Evolutionary conservation across 2,113 vertebrate species (phyloP).

Genomic region (Heterotilapia buettikoferi): DNA sequence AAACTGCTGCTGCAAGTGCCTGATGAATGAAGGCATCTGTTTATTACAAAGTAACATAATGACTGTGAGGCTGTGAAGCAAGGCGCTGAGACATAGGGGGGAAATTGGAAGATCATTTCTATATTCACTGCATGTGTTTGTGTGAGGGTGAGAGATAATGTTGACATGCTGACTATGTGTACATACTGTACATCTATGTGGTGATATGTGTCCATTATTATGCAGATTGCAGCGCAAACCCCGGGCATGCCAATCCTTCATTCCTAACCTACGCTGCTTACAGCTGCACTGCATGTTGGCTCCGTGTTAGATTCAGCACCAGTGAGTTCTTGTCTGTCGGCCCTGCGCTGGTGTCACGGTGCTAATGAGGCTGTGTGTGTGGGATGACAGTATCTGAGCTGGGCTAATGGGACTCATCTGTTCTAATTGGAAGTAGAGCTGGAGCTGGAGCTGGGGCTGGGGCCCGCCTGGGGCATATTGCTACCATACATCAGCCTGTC

Average conservation of each 20-base stretch:
- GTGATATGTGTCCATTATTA: slow-evolving; percentile 43
- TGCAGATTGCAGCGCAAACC: slow-evolving; percentile 42
- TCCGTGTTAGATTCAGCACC: slow-evolving; percentile 59
- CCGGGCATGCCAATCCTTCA: slow-evolving; percentile 43
- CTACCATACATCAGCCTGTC: slow-evolving; percentile 77
- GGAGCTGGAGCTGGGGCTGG: slow-evolving; percentile 47
- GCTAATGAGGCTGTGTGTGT: slow-evolving; percentile 67
- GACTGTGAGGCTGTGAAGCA: slow-evolving; percentile 7
- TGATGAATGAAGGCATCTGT: slow-evolving; percentile 60
- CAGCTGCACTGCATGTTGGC: slow-evolving; percentile 49
- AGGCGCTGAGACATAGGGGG: neutral
- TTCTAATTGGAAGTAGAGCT: slow-evolving; percentile 69
- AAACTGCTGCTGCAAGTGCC: slow-evolving; percentile 31
- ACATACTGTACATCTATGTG: slow-evolving; percentile 26
- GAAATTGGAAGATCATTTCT: slow-evolving; percentile 37
- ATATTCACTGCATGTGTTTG: slow-evolving; percentile 14
- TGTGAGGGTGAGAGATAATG: slow-evolving; percentile 16
- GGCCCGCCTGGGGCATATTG: slow-evolving; percentile 76
- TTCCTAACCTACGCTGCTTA: slow-evolving; percentile 25
- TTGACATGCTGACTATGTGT: slow-evolving; percentile 44
- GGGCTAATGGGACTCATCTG: slow-evolving; percentile 75
- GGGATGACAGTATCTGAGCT: slow-evolving; percentile 67
- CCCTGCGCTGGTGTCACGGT: slow-evolving; percentile 48
- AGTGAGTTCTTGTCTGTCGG: slow-evolving; percentile 53
- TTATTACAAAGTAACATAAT: slow-evolving; percentile 53